Evolutionary conservation across 1,140 invertebrate species (phyloP), one percentile per base, ranked within the genome.

Genomic region (Melipona quadrifasciata): DNA sequence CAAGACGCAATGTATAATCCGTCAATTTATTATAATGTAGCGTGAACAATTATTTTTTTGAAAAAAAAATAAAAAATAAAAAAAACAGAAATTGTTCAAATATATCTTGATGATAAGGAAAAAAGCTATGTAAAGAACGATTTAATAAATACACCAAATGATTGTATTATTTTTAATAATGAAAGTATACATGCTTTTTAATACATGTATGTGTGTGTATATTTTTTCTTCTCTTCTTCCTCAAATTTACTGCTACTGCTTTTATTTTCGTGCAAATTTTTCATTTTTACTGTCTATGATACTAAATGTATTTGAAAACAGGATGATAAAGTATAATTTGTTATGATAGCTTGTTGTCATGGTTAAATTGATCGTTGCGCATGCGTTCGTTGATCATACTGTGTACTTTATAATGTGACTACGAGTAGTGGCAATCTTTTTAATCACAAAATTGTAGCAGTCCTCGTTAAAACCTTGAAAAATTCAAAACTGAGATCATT

Each of bases 361-460:
- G 90, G 93, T 88, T 87, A 90, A 93, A 93, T 93, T 87, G 92
- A 93, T 92, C 79, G 68, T 51, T 51, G 71, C 68, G 57, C 74
- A 75, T 78, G 78, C 51, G 58, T 61, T 55, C 55, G 16, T 19
- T 39, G n/a, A 61, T 53, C 17, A 24, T 34, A 74, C 27, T 75
- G 21, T 57, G n/a, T 31, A 77, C 24, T 75, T n/a, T 51, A 27
- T 31, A 77, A 16, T 10, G 24, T 17, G 58, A 55, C 21, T 57
- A 53, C 53, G 72, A 53, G 51, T 39, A 11, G 21, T 61, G 12
- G 24, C 19, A 80, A 31, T 16, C 19, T 53, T 16, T 27, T 31
- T 12, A 24, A 55, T 39, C 21, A 24, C 27, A 34, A 67, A 16
- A 31, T 1, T 34, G 2, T 67, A 67, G 5, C 65, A 11, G 27